A percentile compares a stretch with the other conserved stretches of the same genome.
Conservation (phyloP, 2,888 invertebrate species). For the Lycocerus yunnanus region DNA sequence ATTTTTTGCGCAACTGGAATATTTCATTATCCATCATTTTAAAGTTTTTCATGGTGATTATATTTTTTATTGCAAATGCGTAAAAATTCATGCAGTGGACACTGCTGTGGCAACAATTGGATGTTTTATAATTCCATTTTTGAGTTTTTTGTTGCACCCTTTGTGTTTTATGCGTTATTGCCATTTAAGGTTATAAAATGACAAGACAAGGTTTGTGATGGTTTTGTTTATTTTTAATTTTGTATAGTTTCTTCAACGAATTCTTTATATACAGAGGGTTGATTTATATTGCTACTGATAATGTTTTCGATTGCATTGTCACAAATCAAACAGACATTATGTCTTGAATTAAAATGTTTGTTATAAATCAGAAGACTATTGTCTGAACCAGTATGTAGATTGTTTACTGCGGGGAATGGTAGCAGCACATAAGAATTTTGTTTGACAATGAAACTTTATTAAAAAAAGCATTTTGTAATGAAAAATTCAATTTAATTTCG, state of each 20-base stretch:
- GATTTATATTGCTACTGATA: constrained; percentile 54
- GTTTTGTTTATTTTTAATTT: constrained; percentile 36
- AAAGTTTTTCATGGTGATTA: neutral
- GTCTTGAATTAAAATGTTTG: constrained; percentile 55
- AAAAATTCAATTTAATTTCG: neutral
- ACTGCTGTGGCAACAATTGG: neutral
- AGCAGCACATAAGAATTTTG: constrained; percentile 3
- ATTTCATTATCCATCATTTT: neutral
- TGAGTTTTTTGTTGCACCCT: neutral
- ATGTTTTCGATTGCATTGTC: constrained; percentile 54
- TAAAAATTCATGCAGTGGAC: neutral
- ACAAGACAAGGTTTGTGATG: constrained; percentile 23
- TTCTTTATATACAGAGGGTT: constrained; percentile 39
- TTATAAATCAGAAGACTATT: constrained; percentile 54
- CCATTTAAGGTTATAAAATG: constrained; percentile 24
- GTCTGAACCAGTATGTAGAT: constrained; percentile 56
- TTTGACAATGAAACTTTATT: neutral
- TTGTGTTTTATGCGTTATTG: neutral
- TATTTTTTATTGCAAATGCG: neutral
- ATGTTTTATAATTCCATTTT: neutral
- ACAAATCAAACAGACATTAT: constrained; percentile 58
- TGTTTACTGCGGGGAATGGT: constrained; percentile 30
- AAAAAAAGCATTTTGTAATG: neutral
- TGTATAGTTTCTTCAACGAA: constrained; percentile 32
- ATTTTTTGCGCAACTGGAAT: neutral